Percentiles rank a stretch among this genome's conserved stretches.
phyloP scores from a whole-genome alignment of 1,140 invertebrate genomes.

The Agrilus planipennis region DNA sequence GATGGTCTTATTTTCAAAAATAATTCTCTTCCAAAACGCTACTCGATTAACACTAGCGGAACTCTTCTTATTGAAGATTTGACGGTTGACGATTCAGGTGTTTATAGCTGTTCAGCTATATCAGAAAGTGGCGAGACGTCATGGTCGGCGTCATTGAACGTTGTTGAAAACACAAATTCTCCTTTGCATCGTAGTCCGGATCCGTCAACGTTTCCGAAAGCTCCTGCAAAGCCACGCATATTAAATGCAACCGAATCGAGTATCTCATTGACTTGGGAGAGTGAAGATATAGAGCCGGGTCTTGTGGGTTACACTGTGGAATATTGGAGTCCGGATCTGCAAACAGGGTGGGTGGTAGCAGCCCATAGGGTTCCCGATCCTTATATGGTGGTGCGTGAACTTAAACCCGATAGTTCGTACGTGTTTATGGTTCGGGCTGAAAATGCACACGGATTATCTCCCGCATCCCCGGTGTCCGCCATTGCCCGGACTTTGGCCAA shows the following conservation, averaged over 20 bases:
- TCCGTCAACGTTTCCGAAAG: conserved; percentile 61
- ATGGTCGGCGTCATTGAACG: conserved; percentile 65
- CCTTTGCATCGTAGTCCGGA: conserved; percentile 65
- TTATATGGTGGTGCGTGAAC: conserved; percentile 53
- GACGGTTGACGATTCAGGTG: conserved; percentile 55
- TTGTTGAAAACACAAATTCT: conserved; percentile 46
- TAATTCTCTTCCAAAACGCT: conserved; percentile 33
- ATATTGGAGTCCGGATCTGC: conserved; percentile 73
- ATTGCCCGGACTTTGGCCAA: conserved; percentile 53
- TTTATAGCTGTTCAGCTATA: conserved; percentile 72
- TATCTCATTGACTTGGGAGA: conserved; percentile 69
- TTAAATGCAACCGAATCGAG: conserved; percentile 66
- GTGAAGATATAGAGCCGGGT: conserved; percentile 22
- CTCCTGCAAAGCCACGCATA: conserved; percentile 58
- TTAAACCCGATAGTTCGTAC: conserved; percentile 73
- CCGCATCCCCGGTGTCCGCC: conserved; percentile 54
- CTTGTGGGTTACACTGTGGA: conserved; percentile 63
- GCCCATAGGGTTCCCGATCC: conserved; percentile 55
- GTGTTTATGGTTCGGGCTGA: conserved; percentile 80
- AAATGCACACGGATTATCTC: conserved; percentile 70
- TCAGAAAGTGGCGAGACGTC: conserved; percentile 75
- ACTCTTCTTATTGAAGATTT: conserved; percentile 78
- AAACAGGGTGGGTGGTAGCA: conserved; percentile 67
- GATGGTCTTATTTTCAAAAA: conserved; percentile 47
- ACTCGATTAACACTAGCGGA: conserved; percentile 52